Conservation (phyloP, 2,113 vertebrate species). For the Bagarius yarrelli region DNA sequence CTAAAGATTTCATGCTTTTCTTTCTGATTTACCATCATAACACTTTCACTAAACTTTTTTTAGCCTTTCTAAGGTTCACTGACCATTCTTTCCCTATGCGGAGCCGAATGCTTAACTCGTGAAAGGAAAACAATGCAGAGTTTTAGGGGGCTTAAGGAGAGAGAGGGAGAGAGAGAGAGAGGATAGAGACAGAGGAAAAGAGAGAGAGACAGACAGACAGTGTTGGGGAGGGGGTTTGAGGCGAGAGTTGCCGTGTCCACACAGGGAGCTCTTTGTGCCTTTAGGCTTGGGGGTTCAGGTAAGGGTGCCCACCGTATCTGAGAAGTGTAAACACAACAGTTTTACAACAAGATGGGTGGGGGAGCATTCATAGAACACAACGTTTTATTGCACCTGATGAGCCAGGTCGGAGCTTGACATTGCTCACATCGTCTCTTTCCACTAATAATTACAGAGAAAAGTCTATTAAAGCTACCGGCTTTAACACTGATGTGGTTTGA, state of each 20-base stretch:
- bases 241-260: constrained; percentile 38
- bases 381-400: constrained; percentile 51
- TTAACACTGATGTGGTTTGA: constrained; percentile 22
- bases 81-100: neutral
- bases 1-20: neutral
- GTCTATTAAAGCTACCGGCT: constrained; percentile 16
- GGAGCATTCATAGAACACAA: constrained; percentile 23
- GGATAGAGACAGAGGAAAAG: neutral
- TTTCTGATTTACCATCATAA: neutral
- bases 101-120: constrained; percentile 14
- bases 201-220: constrained; percentile 6
- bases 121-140: constrained; percentile 42
- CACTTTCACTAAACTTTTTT: neutral
- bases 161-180: neutral
- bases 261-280: constrained; percentile 55
- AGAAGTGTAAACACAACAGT: constrained; percentile 51
- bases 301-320: constrained; percentile 42
- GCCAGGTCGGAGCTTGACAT: constrained; percentile 12
- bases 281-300: constrained; percentile 55
- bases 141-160: constrained; percentile 44
- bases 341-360: constrained; percentile 47
- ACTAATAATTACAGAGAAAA: neutral
- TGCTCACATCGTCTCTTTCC: neutral
- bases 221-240: constrained; percentile 23
- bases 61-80: neutral